Evolutionary conservation across 2,797 vertebrate species (phyloP).

Genomic region (Falco cherrug): DNA sequence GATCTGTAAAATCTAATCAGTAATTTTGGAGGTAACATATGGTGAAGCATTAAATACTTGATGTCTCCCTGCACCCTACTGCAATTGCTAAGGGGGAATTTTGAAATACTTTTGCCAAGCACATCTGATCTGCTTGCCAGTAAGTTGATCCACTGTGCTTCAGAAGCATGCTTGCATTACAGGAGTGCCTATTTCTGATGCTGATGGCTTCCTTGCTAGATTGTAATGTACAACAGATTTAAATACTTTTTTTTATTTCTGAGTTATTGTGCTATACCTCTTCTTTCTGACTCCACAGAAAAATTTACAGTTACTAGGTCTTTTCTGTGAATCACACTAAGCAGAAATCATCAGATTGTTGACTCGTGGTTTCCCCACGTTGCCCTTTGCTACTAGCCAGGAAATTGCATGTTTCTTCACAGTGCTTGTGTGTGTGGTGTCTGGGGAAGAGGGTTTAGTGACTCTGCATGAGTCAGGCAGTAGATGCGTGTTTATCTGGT

Average conservation of each 20-base stretch:
- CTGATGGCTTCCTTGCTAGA: not conserved
- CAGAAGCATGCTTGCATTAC: not conserved
- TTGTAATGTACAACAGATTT: not conserved
- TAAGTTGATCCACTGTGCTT: not conserved
- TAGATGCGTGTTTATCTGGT: not conserved
- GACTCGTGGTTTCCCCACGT: conserved; percentile 30
- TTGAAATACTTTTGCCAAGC: not conserved
- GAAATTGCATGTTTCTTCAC: not conserved
- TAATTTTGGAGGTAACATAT: not conserved
- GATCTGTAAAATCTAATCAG: not conserved
- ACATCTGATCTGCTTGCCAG: not conserved
- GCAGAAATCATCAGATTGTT: conserved; percentile 13
- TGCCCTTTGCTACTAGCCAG: conserved; percentile 29
- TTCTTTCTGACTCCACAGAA: not conserved
- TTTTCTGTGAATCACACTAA: not conserved
- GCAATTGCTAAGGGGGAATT: not conserved
- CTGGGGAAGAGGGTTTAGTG: not conserved
- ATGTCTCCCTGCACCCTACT: not conserved
- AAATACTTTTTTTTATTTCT: not conserved
- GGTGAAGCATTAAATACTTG: not conserved
- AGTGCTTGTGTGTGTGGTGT: not conserved
- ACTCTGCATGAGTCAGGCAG: conserved; percentile 1
- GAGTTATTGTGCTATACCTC: not conserved
- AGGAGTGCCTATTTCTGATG: not conserved
- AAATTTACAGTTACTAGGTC: not conserved